These are phyloP conservation scores for Trissonchulus latispiculum DNA, from an alignment of 2,888 invertebrate genomes.

Conservation along the genomic window DNA sequence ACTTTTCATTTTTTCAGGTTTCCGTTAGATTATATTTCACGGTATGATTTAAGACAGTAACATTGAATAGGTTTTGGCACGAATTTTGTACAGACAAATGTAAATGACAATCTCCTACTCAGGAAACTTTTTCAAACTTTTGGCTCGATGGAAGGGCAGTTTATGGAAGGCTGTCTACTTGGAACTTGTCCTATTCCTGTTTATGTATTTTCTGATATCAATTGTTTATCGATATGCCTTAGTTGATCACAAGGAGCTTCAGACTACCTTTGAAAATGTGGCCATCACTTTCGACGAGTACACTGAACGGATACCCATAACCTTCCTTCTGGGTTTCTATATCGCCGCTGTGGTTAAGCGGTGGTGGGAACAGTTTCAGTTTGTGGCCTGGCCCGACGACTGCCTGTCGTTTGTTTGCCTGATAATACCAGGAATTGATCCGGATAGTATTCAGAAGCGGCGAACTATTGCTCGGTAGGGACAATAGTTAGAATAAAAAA, in stretches of 20 bases:
- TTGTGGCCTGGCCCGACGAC: conserved; percentile 23
- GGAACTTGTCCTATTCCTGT: conserved; percentile 8
- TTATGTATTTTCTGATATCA: conserved; percentile 4
- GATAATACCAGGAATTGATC: conserved; percentile 18
- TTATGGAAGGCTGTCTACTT: conserved; percentile 12
- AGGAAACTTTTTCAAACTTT: conserved; percentile 14
- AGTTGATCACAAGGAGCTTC: neutral
- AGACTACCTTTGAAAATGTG: neutral
- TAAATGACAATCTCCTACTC: conserved; percentile 20
- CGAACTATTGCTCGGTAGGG: conserved; percentile 34
- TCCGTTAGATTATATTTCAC: too few relatives aligned
- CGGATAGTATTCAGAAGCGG: conserved; percentile 27
- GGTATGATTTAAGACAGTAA: too few relatives aligned
- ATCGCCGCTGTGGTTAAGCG: conserved; percentile 33
- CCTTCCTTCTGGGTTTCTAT: conserved; percentile 35
- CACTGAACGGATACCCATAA: conserved; percentile 33
- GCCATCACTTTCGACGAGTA: conserved; percentile 30
- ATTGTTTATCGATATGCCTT: conserved; percentile 3
- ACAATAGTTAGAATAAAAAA: conserved; percentile 25
- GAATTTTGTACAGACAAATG: too few relatives aligned
- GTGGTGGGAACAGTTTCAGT: conserved; percentile 24
- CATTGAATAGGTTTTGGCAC: too few relatives aligned
- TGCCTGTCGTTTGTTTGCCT: neutral
- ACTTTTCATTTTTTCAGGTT: too few relatives aligned
- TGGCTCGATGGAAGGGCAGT: conserved; percentile 20